Percentiles rank a stretch among this genome's conserved stretches.
phyloP scores from a whole-genome alignment of 2,113 vertebrate species.

The Podilymbus podiceps region DNA sequence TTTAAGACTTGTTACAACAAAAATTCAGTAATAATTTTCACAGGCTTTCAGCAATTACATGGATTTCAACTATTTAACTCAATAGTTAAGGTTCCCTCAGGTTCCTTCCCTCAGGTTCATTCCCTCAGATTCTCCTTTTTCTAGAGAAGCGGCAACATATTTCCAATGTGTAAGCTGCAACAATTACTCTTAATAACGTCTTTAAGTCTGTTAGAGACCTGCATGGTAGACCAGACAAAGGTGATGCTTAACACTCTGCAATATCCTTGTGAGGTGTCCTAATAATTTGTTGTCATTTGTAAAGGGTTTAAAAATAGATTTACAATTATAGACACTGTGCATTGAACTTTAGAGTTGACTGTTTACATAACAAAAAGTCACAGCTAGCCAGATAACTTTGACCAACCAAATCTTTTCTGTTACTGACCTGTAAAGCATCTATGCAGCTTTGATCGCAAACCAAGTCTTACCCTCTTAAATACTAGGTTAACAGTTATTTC shows the following conservation, averaged over 20 bases:
- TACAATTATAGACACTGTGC: neutral
- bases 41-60: neutral
- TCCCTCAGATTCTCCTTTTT: neutral
- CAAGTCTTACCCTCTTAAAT: neutral
- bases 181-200: accelerated
- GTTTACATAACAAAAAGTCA: neutral
- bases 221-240: neutral
- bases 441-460: neutral
- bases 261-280: neutral
- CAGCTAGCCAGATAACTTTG: neutral
- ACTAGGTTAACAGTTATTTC: neutral
- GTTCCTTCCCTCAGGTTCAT: neutral
- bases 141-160: neutral
- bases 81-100: neutral
- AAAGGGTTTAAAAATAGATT: neutral
- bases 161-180: neutral
- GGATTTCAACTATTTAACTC: neutral
- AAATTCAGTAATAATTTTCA: neutral
- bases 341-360: neutral
- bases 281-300: neutral
- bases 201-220: neutral
- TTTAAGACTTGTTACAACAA: neutral
- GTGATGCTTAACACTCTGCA: neutral
- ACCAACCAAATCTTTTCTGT: neutral
- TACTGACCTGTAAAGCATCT: neutral